Conservation (phyloP, 2,113 vertebrate genomes). For the Eublepharis macularius region DNA sequence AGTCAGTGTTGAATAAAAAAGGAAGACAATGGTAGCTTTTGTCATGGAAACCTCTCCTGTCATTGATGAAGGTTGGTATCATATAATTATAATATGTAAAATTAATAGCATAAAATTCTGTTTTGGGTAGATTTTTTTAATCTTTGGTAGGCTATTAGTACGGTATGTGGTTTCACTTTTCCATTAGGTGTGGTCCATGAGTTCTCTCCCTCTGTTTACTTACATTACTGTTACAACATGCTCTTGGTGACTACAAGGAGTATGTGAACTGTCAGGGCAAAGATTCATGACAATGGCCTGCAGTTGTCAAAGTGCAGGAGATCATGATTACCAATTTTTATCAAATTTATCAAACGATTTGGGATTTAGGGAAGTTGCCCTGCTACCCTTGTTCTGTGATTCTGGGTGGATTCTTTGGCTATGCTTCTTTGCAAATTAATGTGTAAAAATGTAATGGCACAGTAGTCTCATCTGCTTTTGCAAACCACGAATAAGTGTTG, state of each 20-base stretch:
- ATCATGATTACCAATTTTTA: constrained; percentile 55
- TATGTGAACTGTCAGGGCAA: constrained; percentile 63
- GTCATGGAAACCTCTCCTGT: background rate
- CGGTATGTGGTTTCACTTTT: background rate
- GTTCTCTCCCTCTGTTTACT: constrained; percentile 48
- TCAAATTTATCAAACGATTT: constrained; percentile 36
- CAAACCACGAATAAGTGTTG: background rate
- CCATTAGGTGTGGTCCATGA: constrained; percentile 19
- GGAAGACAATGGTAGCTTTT: background rate
- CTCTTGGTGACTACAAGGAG: constrained; percentile 64
- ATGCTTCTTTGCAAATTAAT: background rate
- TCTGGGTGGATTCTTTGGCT: background rate
- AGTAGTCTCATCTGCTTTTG: background rate
- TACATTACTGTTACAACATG: constrained; percentile 50
- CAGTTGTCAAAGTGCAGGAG: constrained; percentile 63
- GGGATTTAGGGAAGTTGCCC: constrained; percentile 34
- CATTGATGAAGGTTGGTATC: background rate
- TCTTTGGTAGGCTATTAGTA: background rate
- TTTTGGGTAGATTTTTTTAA: background rate
- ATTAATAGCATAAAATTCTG: background rate
- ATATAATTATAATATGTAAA: background rate
- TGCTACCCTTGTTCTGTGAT: constrained; percentile 25
- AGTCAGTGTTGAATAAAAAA: background rate
- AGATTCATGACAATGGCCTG: constrained; percentile 51
- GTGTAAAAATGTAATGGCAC: accelerated